Conservation (phyloP, 2,797 vertebrate species). For the Spizella passerina region DNA sequence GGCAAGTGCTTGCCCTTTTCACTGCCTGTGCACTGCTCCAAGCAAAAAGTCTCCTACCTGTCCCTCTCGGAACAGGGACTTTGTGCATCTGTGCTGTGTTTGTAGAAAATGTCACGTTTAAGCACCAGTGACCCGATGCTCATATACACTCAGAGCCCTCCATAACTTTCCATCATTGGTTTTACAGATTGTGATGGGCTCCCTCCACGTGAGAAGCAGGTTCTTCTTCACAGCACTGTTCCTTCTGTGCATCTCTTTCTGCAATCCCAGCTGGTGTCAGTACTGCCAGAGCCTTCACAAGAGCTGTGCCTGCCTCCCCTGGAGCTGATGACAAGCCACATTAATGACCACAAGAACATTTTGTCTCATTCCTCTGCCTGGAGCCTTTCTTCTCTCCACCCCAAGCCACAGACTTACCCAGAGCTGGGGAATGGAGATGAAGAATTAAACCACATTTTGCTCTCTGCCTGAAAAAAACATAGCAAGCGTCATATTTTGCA, state of each 20-base stretch:
- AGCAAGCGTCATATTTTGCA: background rate
- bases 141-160: rapidly evolving
- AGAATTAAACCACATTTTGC: background rate
- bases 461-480: background rate
- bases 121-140: background rate
- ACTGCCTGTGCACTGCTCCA: background rate
- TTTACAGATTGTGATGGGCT: background rate
- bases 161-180: rapidly evolving
- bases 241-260: background rate
- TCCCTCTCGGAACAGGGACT: background rate
- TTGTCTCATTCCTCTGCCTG: background rate
- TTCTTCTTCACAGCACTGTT: background rate
- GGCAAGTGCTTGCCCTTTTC: background rate
- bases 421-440: background rate
- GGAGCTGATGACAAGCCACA: background rate
- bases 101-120: background rate
- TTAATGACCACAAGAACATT: background rate
- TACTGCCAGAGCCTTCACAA: background rate
- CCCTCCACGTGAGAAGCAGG: background rate
- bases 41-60: background rate
- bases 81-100: background rate
- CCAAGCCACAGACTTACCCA: background rate
- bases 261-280: background rate
- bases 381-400: background rate
- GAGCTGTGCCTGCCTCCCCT: background rate